Evolutionary conservation across 2,797 vertebrate species (phyloP).

Genomic region (Channa striata): DNA sequence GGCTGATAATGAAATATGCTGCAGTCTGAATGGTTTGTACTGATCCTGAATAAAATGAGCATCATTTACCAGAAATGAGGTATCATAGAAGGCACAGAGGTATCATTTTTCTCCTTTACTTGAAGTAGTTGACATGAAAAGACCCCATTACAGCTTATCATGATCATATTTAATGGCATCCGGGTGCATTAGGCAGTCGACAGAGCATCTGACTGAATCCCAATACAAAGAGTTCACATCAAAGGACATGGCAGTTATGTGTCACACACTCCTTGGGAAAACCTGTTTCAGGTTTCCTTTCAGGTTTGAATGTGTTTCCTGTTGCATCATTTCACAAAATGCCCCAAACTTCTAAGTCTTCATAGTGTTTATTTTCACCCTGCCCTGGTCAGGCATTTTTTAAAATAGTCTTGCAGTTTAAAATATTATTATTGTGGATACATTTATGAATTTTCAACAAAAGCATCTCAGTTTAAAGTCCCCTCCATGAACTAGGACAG

Average conservation of each 20-base stretch:
- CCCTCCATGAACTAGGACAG: too few species aligned
- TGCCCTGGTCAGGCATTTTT: not conserved
- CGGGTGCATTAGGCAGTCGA: conserved; percentile 27
- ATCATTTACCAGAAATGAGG: not conserved
- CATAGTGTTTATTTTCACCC: conserved; percentile 7
- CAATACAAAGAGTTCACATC: conserved; percentile 32
- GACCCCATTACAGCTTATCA: conserved; percentile 17
- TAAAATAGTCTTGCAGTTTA: not conserved
- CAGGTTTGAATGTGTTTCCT: conserved; percentile 52
- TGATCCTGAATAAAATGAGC: conserved; percentile 1
- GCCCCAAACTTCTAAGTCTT: conserved; percentile 28
- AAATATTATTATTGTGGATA: not conserved
- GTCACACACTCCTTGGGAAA: conserved; percentile 43
- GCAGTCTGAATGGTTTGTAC: not conserved
- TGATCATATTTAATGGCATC: conserved; percentile 32
- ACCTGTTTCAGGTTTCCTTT: conserved; percentile 27
- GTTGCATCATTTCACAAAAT: conserved; percentile 48
- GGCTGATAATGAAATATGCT: conserved; percentile 18
- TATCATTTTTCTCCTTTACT: conserved; percentile 3
- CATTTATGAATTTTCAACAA: not conserved
- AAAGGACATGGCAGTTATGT: conserved; percentile 39
- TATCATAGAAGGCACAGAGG: not conserved
- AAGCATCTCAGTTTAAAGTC: fast-evolving
- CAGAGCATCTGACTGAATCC: conserved; percentile 26
- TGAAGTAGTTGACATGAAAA: conserved; percentile 6